A percentile compares a stretch with the other conserved stretches of the same genome.
phyloP scores from a whole-genome alignment of 1,140 invertebrate species.

The Trachymyrmex cornetzi region DNA sequence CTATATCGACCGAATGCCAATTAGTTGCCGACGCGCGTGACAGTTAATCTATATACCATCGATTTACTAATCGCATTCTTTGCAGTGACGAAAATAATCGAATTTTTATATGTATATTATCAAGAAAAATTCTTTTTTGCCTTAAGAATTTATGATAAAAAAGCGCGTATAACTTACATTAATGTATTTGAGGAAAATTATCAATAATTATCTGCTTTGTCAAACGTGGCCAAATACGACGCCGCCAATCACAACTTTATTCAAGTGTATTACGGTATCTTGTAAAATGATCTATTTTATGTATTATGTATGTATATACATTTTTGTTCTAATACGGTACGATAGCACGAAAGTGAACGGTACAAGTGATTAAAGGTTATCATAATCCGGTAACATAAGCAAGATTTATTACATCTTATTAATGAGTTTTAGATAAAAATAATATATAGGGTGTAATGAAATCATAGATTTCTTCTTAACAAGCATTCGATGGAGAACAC shows the following conservation, averaged over 20 bases:
- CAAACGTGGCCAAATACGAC: not conserved
- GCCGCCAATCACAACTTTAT: not conserved
- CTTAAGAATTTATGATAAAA: slow-evolving; percentile 4
- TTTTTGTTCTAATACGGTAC: slow-evolving; percentile 15
- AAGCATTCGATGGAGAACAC: not conserved
- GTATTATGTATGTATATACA: not conserved
- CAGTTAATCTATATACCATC: not conserved
- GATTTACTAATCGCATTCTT: slow-evolving; percentile 19
- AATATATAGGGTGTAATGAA: not conserved
- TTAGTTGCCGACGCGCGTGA: not conserved
- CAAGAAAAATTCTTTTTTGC: not conserved
- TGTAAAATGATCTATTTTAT: slow-evolving; percentile 15
- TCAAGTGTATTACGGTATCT: not conserved
- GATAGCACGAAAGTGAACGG: not conserved
- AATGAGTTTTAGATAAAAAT: slow-evolving; percentile 13
- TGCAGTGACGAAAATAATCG: not conserved
- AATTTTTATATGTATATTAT: not conserved
- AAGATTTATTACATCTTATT: slow-evolving; percentile 33
- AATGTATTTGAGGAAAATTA: slow-evolving; percentile 29
- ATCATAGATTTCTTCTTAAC: not conserved
- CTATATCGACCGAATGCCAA: slow-evolving; percentile 26
- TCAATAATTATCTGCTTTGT: slow-evolving; percentile 1
- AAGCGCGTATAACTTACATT: not conserved
- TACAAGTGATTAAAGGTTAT: slow-evolving; percentile 26
- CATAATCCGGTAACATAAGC: not conserved